These are phyloP conservation scores for Embidobia sp. DNA, from an alignment of 2,888 invertebrate genomes.

Conservation along the genomic window DNA sequence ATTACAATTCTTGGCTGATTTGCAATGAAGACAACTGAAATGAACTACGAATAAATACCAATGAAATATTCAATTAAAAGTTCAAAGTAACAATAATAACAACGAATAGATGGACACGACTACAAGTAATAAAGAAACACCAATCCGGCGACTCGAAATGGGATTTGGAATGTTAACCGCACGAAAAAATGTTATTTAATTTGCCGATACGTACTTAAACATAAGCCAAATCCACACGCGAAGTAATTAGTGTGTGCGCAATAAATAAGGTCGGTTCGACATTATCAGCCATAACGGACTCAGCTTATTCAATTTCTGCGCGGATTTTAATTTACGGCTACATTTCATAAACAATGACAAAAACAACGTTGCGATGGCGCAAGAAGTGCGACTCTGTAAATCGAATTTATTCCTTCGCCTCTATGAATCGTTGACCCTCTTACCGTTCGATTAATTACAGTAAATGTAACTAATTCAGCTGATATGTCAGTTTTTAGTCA, in stretches of 20 bases:
- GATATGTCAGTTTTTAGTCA: too few species aligned
- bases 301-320: constrained; percentile 35
- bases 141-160: constrained; percentile 1
- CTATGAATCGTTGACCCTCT: not conserved
- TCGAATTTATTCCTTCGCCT: too few species aligned
- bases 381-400: not conserved
- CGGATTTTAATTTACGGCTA: constrained; percentile 29
- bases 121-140: constrained; percentile 1
- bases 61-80: too few species aligned
- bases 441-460: not conserved
- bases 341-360: constrained; percentile 30
- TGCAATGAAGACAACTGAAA: too few species aligned
- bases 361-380: constrained; percentile 1
- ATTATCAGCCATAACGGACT: constrained; percentile 50
- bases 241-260: constrained; percentile 37
- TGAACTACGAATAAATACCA: too few species aligned
- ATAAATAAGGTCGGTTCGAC: constrained; percentile 42
- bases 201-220: constrained; percentile 30
- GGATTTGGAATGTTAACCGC: constrained; percentile 13
- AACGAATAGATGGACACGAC: not conserved
- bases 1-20: too few species aligned
- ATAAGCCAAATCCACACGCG: constrained; percentile 31
- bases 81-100: too few species aligned
- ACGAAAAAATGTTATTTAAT: constrained; percentile 42
- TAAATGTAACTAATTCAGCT: not conserved